These are phyloP conservation scores for Lysiphlebus fabarum DNA, from an alignment of 1,140 invertebrate genomes.

Conservation along the genomic window DNA sequence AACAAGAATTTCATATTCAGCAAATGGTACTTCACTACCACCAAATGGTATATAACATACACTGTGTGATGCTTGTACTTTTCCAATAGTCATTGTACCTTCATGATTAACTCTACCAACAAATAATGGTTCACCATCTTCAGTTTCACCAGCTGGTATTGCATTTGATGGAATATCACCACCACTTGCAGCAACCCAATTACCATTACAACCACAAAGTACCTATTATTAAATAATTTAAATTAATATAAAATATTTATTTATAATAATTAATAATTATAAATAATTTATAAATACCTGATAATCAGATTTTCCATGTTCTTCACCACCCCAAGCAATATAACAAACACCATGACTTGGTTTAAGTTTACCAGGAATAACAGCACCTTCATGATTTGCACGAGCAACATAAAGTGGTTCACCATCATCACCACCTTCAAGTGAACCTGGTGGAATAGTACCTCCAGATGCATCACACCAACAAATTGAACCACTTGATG, in stretches of 20 bases:
- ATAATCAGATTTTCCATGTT: conserved; percentile 72
- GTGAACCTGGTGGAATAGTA: conserved; percentile 67
- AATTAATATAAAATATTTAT: too few relatives aligned
- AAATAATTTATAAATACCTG: conserved; percentile 56
- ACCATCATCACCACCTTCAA: conserved; percentile 69
- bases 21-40: conserved; percentile 67
- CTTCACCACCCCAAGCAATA: conserved; percentile 73
- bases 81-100: conserved; percentile 65
- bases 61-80: conserved; percentile 71
- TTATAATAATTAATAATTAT: conserved; percentile 3
- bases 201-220: conserved; percentile 59
- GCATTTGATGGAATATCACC: conserved; percentile 69
- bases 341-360: conserved; percentile 71
- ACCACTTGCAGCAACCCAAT: conserved; percentile 63
- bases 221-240: conserved; percentile 51
- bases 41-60: conserved; percentile 71
- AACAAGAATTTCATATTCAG: conserved; percentile 73
- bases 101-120: conserved; percentile 68
- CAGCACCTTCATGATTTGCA: conserved; percentile 68
- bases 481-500: conserved; percentile 33
- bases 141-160: conserved; percentile 68
- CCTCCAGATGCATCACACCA: conserved; percentile 69
- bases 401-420: conserved; percentile 73
- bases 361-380: conserved; percentile 76
- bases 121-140: conserved; percentile 72